phyloP scores from a whole-genome alignment of 2,797 vertebrate species.

The Megaceryle alcyon region DNA sequence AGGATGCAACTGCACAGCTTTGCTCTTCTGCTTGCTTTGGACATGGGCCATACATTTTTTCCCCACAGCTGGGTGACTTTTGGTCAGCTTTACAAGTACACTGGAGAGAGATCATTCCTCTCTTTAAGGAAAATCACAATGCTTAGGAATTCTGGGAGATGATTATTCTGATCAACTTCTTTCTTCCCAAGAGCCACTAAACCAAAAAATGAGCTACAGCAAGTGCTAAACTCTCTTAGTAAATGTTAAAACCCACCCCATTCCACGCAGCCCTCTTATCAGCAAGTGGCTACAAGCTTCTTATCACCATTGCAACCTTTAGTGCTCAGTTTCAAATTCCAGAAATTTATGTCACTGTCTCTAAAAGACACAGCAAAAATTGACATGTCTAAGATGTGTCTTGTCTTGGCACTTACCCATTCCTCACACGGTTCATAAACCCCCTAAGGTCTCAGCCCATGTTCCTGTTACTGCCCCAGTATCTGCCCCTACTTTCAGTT shows the following conservation, averaged over 20 bases:
- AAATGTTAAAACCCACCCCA: background rate
- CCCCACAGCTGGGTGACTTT: background rate
- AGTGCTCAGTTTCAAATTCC: background rate
- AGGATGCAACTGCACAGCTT: background rate
- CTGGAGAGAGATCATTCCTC: background rate
- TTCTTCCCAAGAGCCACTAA: background rate
- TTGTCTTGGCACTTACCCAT: background rate
- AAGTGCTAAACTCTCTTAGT: background rate
- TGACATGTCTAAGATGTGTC: background rate
- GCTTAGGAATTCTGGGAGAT: background rate
- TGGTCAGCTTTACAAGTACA: background rate
- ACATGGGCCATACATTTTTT: rapidly evolving
- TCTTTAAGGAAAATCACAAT: background rate
- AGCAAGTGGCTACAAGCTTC: background rate
- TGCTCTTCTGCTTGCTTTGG: background rate
- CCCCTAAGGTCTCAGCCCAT: background rate
- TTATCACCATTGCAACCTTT: background rate
- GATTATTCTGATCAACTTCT: background rate
- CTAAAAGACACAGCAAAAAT: background rate
- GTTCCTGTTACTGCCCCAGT: background rate
- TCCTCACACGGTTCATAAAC: background rate
- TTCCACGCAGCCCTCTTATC: background rate
- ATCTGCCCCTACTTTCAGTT: background rate
- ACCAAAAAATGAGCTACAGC: background rate
- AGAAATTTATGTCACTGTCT: background rate